Evolutionary conservation across 1,140 invertebrate species (phyloP).

Genomic region (Drosophila biarmipes): DNA sequence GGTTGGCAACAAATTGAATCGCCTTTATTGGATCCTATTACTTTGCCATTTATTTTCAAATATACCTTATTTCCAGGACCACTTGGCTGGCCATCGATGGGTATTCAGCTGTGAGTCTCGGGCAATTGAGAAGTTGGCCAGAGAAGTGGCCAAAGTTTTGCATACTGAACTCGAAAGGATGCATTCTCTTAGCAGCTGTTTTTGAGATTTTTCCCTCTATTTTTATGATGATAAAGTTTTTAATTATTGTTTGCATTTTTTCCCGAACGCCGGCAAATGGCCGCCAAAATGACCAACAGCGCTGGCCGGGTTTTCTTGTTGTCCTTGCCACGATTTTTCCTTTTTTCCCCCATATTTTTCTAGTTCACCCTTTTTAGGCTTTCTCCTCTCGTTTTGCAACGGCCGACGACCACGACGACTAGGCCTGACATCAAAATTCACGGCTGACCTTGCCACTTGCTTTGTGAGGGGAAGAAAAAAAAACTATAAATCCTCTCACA

Average conservation of each 20-base stretch:
- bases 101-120: slow-evolving; percentile 27
- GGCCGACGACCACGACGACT: slow-evolving; percentile 3
- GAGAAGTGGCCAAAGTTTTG: slow-evolving; percentile 30
- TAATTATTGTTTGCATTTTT: slow-evolving; percentile 43
- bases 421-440: slow-evolving; percentile 39
- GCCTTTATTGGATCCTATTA: slow-evolving; percentile 37
- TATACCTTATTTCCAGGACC: slow-evolving; percentile 23
- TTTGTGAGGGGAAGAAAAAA: slow-evolving; percentile 15
- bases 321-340: slow-evolving; percentile 25
- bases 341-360: neutral
- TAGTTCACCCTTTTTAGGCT: slow-evolving; percentile 5
- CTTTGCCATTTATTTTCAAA: slow-evolving; percentile 45
- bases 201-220: slow-evolving; percentile 2
- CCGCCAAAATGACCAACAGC: slow-evolving; percentile 41
- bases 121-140: slow-evolving; percentile 36
- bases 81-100: slow-evolving; percentile 21
- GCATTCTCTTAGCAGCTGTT: slow-evolving; percentile 23
- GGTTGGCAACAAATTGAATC: slow-evolving; percentile 27
- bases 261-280: slow-evolving; percentile 11
- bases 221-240: slow-evolving; percentile 16
- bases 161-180: slow-evolving; percentile 20
- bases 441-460: slow-evolving; percentile 39
- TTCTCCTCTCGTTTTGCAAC: slow-evolving; percentile 27
- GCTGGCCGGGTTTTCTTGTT: slow-evolving; percentile 27
- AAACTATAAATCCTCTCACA: slow-evolving; percentile 28